A percentile compares a stretch with the other conserved stretches of the same genome.
phyloP scores from a whole-genome alignment of 2,113 vertebrate species.

The Scolopax mira region DNA sequence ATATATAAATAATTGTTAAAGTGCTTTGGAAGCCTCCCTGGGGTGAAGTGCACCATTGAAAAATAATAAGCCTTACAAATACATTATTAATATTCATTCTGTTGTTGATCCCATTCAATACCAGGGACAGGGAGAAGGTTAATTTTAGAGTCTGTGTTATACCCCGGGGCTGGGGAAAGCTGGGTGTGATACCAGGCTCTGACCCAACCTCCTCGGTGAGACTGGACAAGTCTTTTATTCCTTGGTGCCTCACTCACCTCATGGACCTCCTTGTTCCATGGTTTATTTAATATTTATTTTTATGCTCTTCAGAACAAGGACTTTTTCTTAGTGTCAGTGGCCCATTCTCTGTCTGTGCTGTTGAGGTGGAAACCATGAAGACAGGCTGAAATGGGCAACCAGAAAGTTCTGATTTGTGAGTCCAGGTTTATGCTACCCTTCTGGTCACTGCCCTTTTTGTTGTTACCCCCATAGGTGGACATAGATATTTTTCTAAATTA shows the following conservation, averaged over 20 bases:
- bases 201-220: accelerated
- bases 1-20: slow-evolving; percentile 59
- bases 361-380: neutral
- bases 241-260: neutral
- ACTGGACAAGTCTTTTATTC: neutral
- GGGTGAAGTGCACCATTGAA: neutral
- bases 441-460: neutral
- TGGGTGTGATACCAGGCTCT: neutral
- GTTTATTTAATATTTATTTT: neutral
- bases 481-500: neutral
- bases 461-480: accelerated
- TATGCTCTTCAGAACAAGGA: neutral
- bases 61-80: slow-evolving; percentile 41
- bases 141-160: accelerated
- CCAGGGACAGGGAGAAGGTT: neutral
- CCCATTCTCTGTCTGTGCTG: neutral
- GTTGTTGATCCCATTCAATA: neutral
- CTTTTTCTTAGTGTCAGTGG: neutral
- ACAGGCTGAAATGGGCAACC: neutral
- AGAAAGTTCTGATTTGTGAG: neutral
- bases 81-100: neutral
- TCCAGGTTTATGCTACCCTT: neutral
- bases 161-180: neutral
- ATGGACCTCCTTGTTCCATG: neutral
- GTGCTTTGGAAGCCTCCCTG: slow-evolving; percentile 18